Conservation (phyloP, 2,888 invertebrate species). For the Ceramica pisi region DNA sequence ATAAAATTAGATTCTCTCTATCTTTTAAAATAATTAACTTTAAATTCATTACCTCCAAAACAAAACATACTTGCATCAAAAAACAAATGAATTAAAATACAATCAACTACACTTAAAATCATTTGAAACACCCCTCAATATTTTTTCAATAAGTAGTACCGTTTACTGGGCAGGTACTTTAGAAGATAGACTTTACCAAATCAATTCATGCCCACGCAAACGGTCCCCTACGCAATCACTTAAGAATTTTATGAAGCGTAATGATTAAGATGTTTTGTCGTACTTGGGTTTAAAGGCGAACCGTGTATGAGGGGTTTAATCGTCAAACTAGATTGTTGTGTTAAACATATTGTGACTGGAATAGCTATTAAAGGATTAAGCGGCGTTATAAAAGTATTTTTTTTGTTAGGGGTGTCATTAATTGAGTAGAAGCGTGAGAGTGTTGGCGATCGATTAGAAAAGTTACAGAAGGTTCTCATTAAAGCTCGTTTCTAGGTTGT, state of each 20-base stretch:
- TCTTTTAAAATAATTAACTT: not conserved
- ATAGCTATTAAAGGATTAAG: slow-evolving; percentile 88
- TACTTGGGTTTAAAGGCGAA: slow-evolving; percentile 78
- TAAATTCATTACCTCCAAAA: slow-evolving; percentile 10
- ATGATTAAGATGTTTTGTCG: slow-evolving; percentile 90
- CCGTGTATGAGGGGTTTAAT: slow-evolving; percentile 70
- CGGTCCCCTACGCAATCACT: slow-evolving; percentile 88
- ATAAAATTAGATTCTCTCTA: not conserved
- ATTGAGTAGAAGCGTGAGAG: slow-evolving; percentile 58
- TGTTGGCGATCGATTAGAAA: not conserved
- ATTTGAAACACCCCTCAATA: slow-evolving; percentile 69
- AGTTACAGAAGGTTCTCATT: not conserved
- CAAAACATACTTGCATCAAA: slow-evolving; percentile 4
- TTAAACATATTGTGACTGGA: slow-evolving; percentile 88
- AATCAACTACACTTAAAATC: slow-evolving; percentile 50
- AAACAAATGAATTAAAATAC: slow-evolving; percentile 41
- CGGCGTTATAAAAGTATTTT: slow-evolving; percentile 58
- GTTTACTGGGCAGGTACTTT: slow-evolving; percentile 78
- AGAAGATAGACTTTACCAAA: slow-evolving; percentile 86
- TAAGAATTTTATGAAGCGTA: slow-evolving; percentile 90
- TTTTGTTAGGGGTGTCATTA: slow-evolving; percentile 59
- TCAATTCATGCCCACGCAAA: slow-evolving; percentile 87
- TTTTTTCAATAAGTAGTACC: slow-evolving; percentile 68
- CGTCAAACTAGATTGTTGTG: slow-evolving; percentile 73
- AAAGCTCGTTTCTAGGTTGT: no score